These are phyloP conservation scores for Crossoptilon crossoptilon DNA, from an alignment of 2,797 vertebrate genomes.

Conservation along the genomic window DNA sequence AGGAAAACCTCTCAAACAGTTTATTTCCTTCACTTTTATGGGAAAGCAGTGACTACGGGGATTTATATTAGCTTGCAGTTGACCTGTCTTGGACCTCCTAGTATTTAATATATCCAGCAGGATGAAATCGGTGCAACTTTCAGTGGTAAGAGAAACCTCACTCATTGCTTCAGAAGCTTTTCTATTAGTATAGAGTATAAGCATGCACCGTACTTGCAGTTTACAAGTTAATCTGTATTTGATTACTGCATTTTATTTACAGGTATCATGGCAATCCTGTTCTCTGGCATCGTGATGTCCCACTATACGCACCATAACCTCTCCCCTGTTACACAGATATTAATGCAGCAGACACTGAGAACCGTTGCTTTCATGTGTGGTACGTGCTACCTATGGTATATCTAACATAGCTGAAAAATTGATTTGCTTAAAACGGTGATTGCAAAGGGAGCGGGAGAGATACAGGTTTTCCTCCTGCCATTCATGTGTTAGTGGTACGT, in stretches of 20 bases:
- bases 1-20: not conserved
- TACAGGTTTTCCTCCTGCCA: not conserved
- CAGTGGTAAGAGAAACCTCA: not conserved
- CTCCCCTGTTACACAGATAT: constrained; percentile 97
- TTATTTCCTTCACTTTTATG: not conserved
- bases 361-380: constrained; percentile 98
- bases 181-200: not conserved
- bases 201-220: not conserved
- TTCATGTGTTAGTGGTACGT: not conserved
- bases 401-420: not conserved
- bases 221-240: not conserved
- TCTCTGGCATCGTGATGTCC: constrained; percentile 98
- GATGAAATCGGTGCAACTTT: not conserved
- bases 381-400: constrained; percentile 71
- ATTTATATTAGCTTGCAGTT: not conserved
- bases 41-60: not conserved
- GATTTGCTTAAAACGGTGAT: not conserved
- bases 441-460: not conserved
- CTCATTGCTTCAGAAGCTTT: not conserved
- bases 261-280: constrained; percentile 99
- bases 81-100: not conserved
- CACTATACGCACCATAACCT: constrained; percentile 99
- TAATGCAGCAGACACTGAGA: constrained; percentile 98
- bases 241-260: not conserved
- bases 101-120: not conserved